phyloP scores from a whole-genome alignment of 2,797 vertebrate species.

The Cetoscarus ocellatus region DNA sequence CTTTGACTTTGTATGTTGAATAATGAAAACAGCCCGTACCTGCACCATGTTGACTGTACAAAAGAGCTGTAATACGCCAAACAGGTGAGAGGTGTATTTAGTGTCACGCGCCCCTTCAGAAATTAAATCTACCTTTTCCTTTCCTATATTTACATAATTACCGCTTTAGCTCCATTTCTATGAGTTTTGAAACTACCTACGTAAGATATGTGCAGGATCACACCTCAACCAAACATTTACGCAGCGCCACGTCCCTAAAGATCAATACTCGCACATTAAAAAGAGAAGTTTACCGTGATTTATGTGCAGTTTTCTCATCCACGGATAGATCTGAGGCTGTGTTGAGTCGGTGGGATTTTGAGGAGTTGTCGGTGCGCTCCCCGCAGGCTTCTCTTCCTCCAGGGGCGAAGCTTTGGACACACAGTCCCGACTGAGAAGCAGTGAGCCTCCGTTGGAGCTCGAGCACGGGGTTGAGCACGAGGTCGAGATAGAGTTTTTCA shows the following conservation, averaged over 20 bases:
- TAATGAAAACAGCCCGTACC: slow-evolving; percentile 11
- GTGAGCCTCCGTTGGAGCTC: slow-evolving; percentile 83
- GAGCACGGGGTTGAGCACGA: slow-evolving; percentile 88
- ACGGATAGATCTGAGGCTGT: slow-evolving; percentile 98
- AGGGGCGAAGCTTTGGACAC: slow-evolving; percentile 91
- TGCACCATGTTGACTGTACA: slow-evolving; percentile 23
- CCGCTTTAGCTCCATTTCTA: not conserved
- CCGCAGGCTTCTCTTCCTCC: slow-evolving; percentile 92
- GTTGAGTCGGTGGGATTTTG: slow-evolving; percentile 90
- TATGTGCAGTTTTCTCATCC: slow-evolving; percentile 99
- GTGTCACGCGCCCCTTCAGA: slow-evolving; percentile 9
- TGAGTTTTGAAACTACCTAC: not conserved
- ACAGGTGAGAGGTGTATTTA: slow-evolving; percentile 54
- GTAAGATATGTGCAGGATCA: not conserved
- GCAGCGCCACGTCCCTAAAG: slow-evolving; percentile 7
- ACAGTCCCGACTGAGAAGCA: slow-evolving; percentile 91
- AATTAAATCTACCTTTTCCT: not conserved
- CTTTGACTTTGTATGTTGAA: not conserved
- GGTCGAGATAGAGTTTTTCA: slow-evolving; percentile 92
- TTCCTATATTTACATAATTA: not conserved
- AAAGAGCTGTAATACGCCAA: slow-evolving; percentile 25
- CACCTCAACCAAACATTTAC: slow-evolving; percentile 3
- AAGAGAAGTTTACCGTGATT: slow-evolving; percentile 92
- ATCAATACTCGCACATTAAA: slow-evolving; percentile 23
- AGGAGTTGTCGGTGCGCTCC: slow-evolving; percentile 91